phyloP scores from a whole-genome alignment of 2,888 invertebrate genomes.

The Cryptus viduatorius region DNA sequence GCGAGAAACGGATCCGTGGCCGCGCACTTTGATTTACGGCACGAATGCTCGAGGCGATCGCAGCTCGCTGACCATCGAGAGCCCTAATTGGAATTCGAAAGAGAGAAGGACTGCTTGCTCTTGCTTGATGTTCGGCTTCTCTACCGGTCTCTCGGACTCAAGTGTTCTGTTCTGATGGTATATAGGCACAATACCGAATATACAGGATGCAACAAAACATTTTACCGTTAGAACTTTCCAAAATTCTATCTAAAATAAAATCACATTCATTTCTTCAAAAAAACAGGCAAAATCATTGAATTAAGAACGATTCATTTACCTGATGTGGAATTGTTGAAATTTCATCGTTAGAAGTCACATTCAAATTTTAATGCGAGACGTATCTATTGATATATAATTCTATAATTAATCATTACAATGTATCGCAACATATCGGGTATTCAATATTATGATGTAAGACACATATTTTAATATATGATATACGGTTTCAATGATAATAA shows the following conservation, averaged over 20 bases:
- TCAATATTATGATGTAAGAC: background rate
- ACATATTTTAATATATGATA: too few relatives aligned
- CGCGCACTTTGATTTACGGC: slow-evolving; percentile 70
- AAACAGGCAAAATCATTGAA: too few relatives aligned
- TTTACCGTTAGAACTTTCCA: background rate
- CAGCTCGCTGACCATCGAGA: slow-evolving; percentile 68
- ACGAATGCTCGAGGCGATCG: slow-evolving; percentile 68
- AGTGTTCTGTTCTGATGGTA: slow-evolving; percentile 2
- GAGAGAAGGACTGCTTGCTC: slow-evolving; percentile 60
- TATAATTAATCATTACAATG: background rate
- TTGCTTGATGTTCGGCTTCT: slow-evolving; percentile 55
- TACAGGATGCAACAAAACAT: slow-evolving; percentile 61
- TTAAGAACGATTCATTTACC: too few relatives aligned
- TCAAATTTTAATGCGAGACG: background rate
- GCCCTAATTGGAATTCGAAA: slow-evolving; percentile 75
- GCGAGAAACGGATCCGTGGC: slow-evolving; percentile 49
- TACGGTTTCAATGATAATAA: too few relatives aligned
- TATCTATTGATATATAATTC: background rate
- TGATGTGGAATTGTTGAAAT: background rate
- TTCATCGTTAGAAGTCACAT: background rate
- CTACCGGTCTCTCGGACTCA: slow-evolving; percentile 54
- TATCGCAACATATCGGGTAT: background rate
- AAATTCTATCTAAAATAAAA: background rate
- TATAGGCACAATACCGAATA: background rate
- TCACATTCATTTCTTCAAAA: too few relatives aligned